Percentiles rank a stretch among this genome's conserved stretches.
These are phyloP conservation scores for Bos taurus DNA, from an alignment of 2,113 vertebrate species.

Conservation along the genomic window DNA sequence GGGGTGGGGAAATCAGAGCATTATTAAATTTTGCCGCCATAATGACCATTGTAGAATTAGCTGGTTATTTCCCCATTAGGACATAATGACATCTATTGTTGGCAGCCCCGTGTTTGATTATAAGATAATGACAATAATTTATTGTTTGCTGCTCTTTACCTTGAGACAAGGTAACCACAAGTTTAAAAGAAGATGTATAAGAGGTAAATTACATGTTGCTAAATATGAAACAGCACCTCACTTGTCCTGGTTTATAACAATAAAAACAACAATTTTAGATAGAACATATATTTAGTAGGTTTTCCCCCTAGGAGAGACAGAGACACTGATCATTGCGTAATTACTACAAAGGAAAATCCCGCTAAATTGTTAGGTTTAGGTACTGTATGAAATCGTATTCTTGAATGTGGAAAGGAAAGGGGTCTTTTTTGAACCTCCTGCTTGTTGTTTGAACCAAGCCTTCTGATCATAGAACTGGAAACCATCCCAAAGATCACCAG, in stretches of 20 bases:
- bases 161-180: conserved; percentile 64
- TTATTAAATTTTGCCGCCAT: conserved; percentile 63
- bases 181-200: conserved; percentile 60
- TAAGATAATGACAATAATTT: conserved; percentile 65
- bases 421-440: background rate
- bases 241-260: conserved; percentile 58
- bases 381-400: background rate
- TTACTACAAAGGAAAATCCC: conserved; percentile 49
- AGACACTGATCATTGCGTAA: conserved; percentile 59
- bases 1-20: background rate
- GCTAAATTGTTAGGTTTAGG: conserved; percentile 56
- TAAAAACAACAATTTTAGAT: conserved; percentile 69
- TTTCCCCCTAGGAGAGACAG: conserved; percentile 27
- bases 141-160: conserved; percentile 40
- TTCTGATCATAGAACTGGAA: background rate
- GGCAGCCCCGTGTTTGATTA: conserved; percentile 22
- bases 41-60: conserved; percentile 45
- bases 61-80: conserved; percentile 49
- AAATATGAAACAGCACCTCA: conserved; percentile 61
- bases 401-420: background rate
- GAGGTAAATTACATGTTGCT: conserved; percentile 72
- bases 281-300: conserved; percentile 65
- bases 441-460: background rate
- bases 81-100: conserved; percentile 18
- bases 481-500: no score